These are phyloP conservation scores for Drosophila diplacantha DNA, from an alignment of 2,888 invertebrate species.

Conservation along the genomic window DNA sequence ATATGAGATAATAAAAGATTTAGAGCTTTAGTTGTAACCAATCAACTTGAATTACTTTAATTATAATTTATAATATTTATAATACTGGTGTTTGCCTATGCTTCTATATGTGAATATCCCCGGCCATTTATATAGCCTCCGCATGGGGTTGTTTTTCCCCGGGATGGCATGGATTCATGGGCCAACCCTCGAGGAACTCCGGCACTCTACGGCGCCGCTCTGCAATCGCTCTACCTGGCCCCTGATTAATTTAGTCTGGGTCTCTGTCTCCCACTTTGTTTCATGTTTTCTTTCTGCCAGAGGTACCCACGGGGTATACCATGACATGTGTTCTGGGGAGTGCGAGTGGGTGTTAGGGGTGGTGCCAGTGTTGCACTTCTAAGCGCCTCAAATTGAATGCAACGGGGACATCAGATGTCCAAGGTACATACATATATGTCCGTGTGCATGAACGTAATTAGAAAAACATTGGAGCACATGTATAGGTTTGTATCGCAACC, in stretches of 20 bases:
- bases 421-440: slow-evolving; percentile 4
- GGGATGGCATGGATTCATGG: slow-evolving; percentile 7
- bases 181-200: slow-evolving; percentile 33
- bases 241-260: slow-evolving; percentile 43
- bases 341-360: slow-evolving; percentile 13
- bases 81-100: not conserved
- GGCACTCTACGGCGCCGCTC: slow-evolving; percentile 23
- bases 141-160: slow-evolving; percentile 23
- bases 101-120: slow-evolving; percentile 10
- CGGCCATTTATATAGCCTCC: slow-evolving; percentile 2
- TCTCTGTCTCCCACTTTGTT: slow-evolving; percentile 40
- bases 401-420: slow-evolving; percentile 31
- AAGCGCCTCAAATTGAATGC: slow-evolving; percentile 37
- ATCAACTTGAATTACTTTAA: not conserved
- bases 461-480: slow-evolving; percentile 24
- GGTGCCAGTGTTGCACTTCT: slow-evolving; percentile 24
- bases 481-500: slow-evolving; percentile 7
- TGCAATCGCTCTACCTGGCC: slow-evolving; percentile 38
- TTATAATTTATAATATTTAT: not conserved
- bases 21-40: not conserved
- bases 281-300: slow-evolving; percentile 30
- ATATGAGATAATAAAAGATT: no score
- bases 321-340: slow-evolving; percentile 29
- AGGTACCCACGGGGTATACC: slow-evolving; percentile 31
- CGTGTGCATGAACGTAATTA: slow-evolving; percentile 23